A percentile compares a stretch with the other conserved stretches of the same genome.
These are phyloP conservation scores for Zaprionus capensis DNA, from an alignment of 1,140 invertebrate genomes.

Conservation along the genomic window DNA sequence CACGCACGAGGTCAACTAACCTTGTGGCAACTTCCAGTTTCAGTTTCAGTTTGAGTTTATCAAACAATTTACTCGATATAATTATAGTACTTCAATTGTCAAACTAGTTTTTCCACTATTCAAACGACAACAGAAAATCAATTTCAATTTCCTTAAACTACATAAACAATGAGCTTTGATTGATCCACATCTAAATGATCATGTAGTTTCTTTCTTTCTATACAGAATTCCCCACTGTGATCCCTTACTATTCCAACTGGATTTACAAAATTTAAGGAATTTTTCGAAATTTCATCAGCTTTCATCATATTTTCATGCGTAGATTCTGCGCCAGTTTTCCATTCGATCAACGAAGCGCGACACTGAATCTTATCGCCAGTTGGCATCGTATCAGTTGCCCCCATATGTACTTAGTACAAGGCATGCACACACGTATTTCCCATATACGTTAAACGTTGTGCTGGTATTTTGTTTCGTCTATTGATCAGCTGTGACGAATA, in stretches of 20 bases:
- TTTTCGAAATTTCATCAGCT: not conserved
- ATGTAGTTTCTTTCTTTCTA: not conserved
- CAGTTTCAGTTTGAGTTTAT: constrained; percentile 22
- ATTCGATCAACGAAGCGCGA: constrained; percentile 6
- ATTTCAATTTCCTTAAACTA: not conserved
- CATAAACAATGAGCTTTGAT: not conserved
- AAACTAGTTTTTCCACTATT: constrained; percentile 7
- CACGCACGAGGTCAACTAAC: not conserved
- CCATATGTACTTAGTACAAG: not conserved
- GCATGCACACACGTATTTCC: not conserved
- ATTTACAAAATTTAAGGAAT: not conserved
- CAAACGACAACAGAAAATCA: not conserved
- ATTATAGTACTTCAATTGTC: not conserved
- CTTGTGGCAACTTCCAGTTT: constrained; percentile 25
- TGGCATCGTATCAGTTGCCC: constrained; percentile 10
- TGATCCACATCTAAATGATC: not conserved
- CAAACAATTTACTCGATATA: constrained; percentile 6
- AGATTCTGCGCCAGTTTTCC: not conserved
- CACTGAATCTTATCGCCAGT: constrained; percentile 20
- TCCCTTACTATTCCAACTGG: too few relatives aligned
- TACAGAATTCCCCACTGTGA: too few relatives aligned
- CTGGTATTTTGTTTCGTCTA: not conserved
- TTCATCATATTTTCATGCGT: not conserved
- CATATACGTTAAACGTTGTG: not conserved
- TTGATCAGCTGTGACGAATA: constrained; percentile 16